Base-by-base conservation (phyloP, 1,140 invertebrate species). In the Solen grandis region DNA sequence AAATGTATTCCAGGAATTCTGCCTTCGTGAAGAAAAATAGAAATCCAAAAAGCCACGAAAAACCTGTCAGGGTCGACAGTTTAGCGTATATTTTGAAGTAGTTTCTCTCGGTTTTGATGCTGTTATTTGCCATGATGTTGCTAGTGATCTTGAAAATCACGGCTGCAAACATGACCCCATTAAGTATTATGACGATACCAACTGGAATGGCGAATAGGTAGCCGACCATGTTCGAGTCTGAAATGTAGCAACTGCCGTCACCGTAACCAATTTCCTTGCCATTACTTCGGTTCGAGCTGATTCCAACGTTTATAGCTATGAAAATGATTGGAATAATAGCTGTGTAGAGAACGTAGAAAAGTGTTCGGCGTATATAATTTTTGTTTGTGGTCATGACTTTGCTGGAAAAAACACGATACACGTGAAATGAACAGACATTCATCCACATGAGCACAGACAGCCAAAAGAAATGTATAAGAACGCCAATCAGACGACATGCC, bases 371-470 rank as follows among this genome's bases (percentile, higher is more conserved):
- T 5, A n/a, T 38, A 57, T 57, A 33, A 2, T 41, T 68, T n/a
- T 25, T 36, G 2, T n/a, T 19, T 35, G 27, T 52, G 1, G 31
- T 50, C 1, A 46, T 57, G 8, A 19, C 25, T 8, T 27, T 36
- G 5, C 22, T 10, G 60, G 29, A 19, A 81, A 93, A 93, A 3
- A 97, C 97, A 0, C 59, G 57, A 25, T 75, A 81, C 86, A 87
- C 86, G 72, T 88, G 84, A 57, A 79, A 83, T 14, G 97, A 97
- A 96, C 98, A 98, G 50, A 97, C 96, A 92, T 96, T 97, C 81
- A 98, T 95, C 97, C 97, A 98, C 91, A 97, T 97, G 94, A 98
- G 98, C 59, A 97, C 96, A 29, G 96, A 95, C 88, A 98, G 93
- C 92, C 97, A 97, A 91, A 96, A 95, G 94, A 97, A 98, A 90